A percentile compares a stretch with the other conserved stretches of the same genome.
Conservation (phyloP, 1,140 invertebrate species). For the Drosophila kikkawai region DNA sequence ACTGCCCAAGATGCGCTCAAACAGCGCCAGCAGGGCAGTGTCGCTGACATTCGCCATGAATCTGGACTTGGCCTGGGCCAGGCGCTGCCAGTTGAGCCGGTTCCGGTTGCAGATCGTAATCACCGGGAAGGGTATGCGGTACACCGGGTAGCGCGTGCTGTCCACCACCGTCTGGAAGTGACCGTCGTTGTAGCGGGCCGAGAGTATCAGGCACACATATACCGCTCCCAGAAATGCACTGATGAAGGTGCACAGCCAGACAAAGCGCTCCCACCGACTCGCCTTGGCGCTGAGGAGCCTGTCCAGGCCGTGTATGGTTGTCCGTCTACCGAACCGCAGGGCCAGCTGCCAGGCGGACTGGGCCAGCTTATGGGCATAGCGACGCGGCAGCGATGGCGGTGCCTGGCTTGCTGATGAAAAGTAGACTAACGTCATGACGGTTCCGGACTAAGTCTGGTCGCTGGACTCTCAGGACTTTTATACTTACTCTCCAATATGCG, state of each 20-base stretch:
- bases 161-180: conserved; percentile 80
- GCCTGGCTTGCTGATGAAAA: conserved; percentile 21
- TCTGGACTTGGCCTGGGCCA: conserved; percentile 51
- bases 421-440: conserved; percentile 57
- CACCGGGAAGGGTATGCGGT: conserved; percentile 76
- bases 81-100: conserved; percentile 75
- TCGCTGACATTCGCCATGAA: conserved; percentile 67
- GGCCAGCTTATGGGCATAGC: conserved; percentile 32
- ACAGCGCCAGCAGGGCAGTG: conserved; percentile 41
- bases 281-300: conserved; percentile 55
- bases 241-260: conserved; percentile 74
- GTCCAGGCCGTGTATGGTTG: conserved; percentile 76
- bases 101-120: conserved; percentile 83
- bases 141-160: conserved; percentile 73
- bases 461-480: conserved; percentile 45
- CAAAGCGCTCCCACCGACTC: conserved; percentile 67
- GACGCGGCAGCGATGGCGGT: conserved; percentile 15
- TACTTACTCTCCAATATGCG: conserved; percentile 31
- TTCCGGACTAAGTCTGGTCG: conserved; percentile 7
- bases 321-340: conserved; percentile 63
- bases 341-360: conserved; percentile 67
- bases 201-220: conserved; percentile 76
- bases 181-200: conserved; percentile 67
- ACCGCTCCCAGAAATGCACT: conserved; percentile 69
- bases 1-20: conserved; percentile 57